phyloP scores from a whole-genome alignment of 2,113 vertebrate genomes.

The Hemiprocne comata region DNA sequence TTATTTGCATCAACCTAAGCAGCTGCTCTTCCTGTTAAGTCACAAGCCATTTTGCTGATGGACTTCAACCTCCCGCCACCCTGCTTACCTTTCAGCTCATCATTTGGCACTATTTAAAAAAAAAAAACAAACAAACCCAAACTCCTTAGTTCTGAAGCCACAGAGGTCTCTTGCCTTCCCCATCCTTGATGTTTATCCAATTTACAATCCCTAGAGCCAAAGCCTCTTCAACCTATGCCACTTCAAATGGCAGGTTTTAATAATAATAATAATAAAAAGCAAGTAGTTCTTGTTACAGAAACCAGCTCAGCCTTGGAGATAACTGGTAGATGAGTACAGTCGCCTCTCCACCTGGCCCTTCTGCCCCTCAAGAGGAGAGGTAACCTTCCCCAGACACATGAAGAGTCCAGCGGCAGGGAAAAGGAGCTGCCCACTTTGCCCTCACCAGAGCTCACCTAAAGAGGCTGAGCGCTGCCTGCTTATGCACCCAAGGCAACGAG shows the following conservation, averaged over 20 bases:
- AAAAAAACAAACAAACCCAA: not conserved
- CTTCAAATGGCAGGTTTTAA: not conserved
- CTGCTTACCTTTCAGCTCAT: not conserved
- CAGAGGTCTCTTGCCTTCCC: not conserved
- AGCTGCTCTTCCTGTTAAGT: not conserved
- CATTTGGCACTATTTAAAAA: not conserved
- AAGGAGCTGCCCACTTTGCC: not conserved
- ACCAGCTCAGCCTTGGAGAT: not conserved
- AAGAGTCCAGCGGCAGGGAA: no score
- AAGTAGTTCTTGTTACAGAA: not conserved
- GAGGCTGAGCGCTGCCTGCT: no score
- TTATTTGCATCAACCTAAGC: not conserved
- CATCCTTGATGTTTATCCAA: not conserved
- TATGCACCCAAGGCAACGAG: not conserved
- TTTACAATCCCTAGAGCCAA: not conserved
- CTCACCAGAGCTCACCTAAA: no score
- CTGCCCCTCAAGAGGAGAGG: not conserved
- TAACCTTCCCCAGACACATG: not conserved
- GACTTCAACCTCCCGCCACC: not conserved
- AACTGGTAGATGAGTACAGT: not conserved
- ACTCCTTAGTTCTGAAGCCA: not conserved
- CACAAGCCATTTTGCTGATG: not conserved
- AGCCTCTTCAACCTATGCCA: not conserved
- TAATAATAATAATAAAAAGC: not conserved
- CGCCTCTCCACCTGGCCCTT: not conserved